These are phyloP conservation scores for Harpagoxenus sublaevis DNA, from an alignment of 2,888 invertebrate genomes.

Conservation along the genomic window DNA sequence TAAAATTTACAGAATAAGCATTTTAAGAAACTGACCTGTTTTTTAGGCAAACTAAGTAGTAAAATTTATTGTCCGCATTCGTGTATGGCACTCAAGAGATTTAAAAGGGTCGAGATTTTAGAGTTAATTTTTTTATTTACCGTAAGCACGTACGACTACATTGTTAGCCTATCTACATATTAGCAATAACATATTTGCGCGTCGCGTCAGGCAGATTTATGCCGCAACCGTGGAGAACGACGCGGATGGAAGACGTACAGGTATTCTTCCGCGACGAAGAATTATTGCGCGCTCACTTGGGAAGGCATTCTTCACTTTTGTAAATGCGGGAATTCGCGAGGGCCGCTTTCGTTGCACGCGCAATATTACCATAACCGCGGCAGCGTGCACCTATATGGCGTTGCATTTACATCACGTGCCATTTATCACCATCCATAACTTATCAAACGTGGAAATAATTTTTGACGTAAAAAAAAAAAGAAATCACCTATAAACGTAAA, in stretches of 20 bases:
- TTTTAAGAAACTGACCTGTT: neutral
- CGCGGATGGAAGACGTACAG: constrained; percentile 29
- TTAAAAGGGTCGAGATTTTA: neutral
- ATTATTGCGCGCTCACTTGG: constrained; percentile 51
- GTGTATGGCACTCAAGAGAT: neutral
- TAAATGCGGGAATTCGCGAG: constrained; percentile 49
- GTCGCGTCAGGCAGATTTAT: constrained; percentile 42
- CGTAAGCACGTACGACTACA: neutral
- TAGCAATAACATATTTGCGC: constrained; percentile 36
- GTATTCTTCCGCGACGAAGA: constrained; percentile 45
- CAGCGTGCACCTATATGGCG: neutral
- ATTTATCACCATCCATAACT: constrained; percentile 26
- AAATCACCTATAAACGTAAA: neutral
- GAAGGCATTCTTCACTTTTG: constrained; percentile 52
- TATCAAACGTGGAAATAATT: constrained; percentile 22
- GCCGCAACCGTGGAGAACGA: constrained; percentile 20
- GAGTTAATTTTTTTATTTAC: neutral
- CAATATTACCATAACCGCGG: constrained; percentile 31
- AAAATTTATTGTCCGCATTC: neutral
- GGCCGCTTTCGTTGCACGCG: constrained; percentile 12
- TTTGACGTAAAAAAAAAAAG: neutral
- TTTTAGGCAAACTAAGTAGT: neutral
- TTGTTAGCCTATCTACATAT: constrained; percentile 20
- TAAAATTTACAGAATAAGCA: neutral
- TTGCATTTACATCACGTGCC: neutral